phyloP scores from a whole-genome alignment of 2,797 vertebrate species.

The Myripristis murdjan region DNA sequence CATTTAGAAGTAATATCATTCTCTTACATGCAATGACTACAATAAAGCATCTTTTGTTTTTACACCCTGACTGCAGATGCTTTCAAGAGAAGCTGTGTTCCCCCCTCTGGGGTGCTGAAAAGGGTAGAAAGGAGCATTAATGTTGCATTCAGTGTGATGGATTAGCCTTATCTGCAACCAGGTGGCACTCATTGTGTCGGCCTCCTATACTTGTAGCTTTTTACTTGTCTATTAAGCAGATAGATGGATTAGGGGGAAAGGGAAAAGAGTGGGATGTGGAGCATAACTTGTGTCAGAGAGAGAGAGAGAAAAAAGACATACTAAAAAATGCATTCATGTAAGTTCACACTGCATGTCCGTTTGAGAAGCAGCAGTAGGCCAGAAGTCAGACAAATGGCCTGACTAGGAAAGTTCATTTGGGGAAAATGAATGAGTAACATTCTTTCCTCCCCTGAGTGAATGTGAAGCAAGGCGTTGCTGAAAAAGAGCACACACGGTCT shows the following conservation, averaged over 20 bases:
- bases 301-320: background rate
- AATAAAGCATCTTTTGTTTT: constrained; percentile 30
- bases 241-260: background rate
- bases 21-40: constrained; percentile 9
- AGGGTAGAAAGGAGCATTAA: constrained; percentile 20
- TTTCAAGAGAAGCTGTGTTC: background rate
- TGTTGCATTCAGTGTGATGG: constrained; percentile 50
- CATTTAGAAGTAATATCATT: constrained; percentile 32
- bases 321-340: constrained; percentile 9
- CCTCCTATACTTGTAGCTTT: constrained; percentile 6
- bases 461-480: too few relatives aligned
- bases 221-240: background rate
- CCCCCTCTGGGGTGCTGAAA: constrained; percentile 6
- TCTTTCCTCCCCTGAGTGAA: background rate
- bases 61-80: constrained; percentile 5
- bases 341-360: background rate
- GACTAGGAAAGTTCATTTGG: background rate
- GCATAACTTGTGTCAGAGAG: background rate
- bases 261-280: background rate
- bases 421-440: background rate
- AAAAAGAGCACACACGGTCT: background rate
- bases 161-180: constrained; percentile 41
- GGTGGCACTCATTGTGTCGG: constrained; percentile 34
- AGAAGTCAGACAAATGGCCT: background rate
- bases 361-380: background rate